Evolutionary conservation across 2,888 invertebrate species (phyloP).

Genomic region (Epinotia brunnichana): DNA sequence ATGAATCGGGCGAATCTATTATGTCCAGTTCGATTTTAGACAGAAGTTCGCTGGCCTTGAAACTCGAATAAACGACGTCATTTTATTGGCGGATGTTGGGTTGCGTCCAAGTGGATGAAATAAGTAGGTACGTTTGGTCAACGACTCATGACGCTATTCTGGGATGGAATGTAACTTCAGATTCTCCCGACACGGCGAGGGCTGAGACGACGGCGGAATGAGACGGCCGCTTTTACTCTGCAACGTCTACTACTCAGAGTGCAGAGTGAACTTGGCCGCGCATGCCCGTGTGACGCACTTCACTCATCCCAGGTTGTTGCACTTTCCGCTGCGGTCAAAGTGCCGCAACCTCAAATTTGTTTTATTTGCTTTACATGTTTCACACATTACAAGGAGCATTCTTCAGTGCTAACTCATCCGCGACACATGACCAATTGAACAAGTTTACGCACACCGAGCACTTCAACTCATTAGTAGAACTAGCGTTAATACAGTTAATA

Average conservation of each 20-base stretch:
- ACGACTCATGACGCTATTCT: conserved; percentile 65
- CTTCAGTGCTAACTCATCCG: conserved; percentile 63
- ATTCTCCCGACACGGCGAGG: conserved; percentile 45
- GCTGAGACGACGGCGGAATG: conserved; percentile 52
- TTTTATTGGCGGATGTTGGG: conserved; percentile 64
- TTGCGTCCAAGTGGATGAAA: conserved; percentile 79
- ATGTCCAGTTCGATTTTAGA: conserved; percentile 15
- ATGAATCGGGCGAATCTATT: conserved; percentile 6
- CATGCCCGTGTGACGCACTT: conserved; percentile 56
- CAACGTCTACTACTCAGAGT: conserved; percentile 45
- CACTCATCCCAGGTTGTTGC: conserved; percentile 48
- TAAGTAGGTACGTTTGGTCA: conserved; percentile 67
- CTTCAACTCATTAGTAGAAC: conserved; percentile 30
- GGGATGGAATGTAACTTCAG: conserved; percentile 47
- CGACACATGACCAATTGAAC: conserved; percentile 48
- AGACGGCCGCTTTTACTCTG: conserved; percentile 48
- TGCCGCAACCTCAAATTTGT: conserved; percentile 55
- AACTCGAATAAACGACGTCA: conserved; percentile 42
- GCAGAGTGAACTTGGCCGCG: conserved; percentile 53
- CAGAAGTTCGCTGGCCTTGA: conserved; percentile 29
- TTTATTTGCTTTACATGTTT: conserved; percentile 69
- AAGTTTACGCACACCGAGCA: conserved; percentile 49
- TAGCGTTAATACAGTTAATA: conserved; percentile 22
- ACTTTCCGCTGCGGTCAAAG: conserved; percentile 54
- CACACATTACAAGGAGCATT: conserved; percentile 79